A percentile compares a stretch with the other conserved stretches of the same genome.
Conservation (phyloP, 2,888 invertebrate species). For the Drosophila mercatorum region DNA sequence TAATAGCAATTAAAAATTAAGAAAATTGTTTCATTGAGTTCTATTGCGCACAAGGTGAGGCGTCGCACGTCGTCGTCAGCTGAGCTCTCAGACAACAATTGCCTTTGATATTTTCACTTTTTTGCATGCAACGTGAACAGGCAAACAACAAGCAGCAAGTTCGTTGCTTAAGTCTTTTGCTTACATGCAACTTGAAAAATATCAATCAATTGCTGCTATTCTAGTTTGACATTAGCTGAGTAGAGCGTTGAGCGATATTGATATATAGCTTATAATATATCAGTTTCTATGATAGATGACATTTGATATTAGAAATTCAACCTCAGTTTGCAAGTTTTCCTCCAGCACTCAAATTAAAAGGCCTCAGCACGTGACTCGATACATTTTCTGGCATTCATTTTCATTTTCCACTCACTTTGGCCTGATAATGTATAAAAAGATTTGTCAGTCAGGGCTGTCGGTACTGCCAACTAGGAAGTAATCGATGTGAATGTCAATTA, state of each 20-base stretch:
- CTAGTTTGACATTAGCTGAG: constrained; percentile 24
- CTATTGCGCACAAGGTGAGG: constrained; percentile 67
- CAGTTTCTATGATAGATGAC: no score
- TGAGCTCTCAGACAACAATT: constrained; percentile 43
- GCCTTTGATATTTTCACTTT: constrained; percentile 61
- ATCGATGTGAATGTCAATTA: constrained; percentile 71
- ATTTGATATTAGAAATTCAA: no score
- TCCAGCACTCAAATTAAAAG: background rate
- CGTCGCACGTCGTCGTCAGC: constrained; percentile 1
- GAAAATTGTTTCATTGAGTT: constrained; percentile 61
- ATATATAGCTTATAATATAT: no score
- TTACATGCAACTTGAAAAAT: constrained; percentile 34
- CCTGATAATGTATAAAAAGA: background rate
- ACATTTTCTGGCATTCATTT: background rate
- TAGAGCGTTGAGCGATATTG: no score
- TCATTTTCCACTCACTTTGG: constrained; percentile 11
- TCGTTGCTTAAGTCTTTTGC: constrained; percentile 66
- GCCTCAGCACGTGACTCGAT: background rate
- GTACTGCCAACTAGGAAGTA: constrained; percentile 65
- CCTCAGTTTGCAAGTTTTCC: no score
- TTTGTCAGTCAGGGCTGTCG: constrained; percentile 41
- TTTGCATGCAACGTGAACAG: constrained; percentile 44
- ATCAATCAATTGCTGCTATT: constrained; percentile 43
- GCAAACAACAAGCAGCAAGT: constrained; percentile 45
- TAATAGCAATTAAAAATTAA: constrained; percentile 61